A percentile compares a stretch with the other conserved stretches of the same genome.
Conservation (phyloP, 2,888 invertebrate species). For the Sarcophaga variegata region DNA sequence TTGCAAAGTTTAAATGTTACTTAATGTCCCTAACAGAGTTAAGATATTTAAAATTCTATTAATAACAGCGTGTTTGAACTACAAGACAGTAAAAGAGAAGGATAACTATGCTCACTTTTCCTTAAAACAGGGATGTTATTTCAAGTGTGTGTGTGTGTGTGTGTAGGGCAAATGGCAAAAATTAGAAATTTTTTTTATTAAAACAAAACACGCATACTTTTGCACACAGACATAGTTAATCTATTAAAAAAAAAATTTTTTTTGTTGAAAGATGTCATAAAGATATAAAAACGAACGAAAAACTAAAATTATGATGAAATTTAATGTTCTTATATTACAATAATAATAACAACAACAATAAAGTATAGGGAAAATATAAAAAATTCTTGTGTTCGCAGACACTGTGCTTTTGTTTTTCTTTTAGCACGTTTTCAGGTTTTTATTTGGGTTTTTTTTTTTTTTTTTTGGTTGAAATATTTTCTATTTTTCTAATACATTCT, state of each 20-base stretch:
- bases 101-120: too few species aligned
- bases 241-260: slow-evolving; percentile 18
- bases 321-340: slow-evolving; percentile 39
- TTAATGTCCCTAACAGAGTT: too few species aligned
- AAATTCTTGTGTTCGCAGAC: slow-evolving; percentile 19
- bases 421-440: slow-evolving; percentile 56
- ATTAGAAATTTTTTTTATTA: background rate
- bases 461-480: slow-evolving; percentile 1
- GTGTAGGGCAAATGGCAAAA: too few species aligned
- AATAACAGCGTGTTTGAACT: too few species aligned
- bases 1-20: too few species aligned
- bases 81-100: too few species aligned
- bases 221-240: background rate
- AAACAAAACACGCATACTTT: background rate
- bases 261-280: slow-evolving; percentile 32
- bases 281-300: background rate
- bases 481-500: background rate
- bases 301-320: slow-evolving; percentile 36
- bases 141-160: too few species aligned
- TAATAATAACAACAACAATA: background rate
- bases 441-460: background rate
- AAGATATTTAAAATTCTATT: too few species aligned
- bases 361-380: background rate
- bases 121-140: too few species aligned
- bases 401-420: background rate